Percentiles rank a stretch among this genome's conserved stretches.
Conservation (phyloP, 1,140 invertebrate genomes). For the Lasioglossum albipes region DNA sequence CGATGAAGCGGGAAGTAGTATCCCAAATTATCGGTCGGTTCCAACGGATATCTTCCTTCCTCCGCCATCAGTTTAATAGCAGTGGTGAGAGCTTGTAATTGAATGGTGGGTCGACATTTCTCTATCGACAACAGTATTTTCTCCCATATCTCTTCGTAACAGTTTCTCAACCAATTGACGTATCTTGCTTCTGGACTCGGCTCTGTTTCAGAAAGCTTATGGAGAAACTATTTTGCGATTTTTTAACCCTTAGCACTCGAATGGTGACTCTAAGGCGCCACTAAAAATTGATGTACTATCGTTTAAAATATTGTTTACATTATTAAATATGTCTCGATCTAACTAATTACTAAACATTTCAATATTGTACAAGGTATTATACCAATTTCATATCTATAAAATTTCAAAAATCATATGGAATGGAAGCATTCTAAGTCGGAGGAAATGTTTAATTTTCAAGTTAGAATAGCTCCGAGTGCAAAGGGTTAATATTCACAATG, state of each 20-base stretch:
- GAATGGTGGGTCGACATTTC: conserved; percentile 78
- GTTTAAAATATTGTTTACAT: too few relatives aligned
- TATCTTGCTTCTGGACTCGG: conserved; percentile 82
- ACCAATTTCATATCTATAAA: too few relatives aligned
- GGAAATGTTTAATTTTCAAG: too few relatives aligned
- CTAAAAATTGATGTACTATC: too few relatives aligned
- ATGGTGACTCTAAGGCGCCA: too few relatives aligned
- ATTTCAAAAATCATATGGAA: too few relatives aligned
- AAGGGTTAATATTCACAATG: background rate
- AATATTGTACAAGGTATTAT: too few relatives aligned
- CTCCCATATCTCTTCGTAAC: conserved; percentile 82
- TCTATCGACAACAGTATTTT: conserved; percentile 81
- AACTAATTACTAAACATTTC: too few relatives aligned
- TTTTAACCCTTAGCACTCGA: background rate
- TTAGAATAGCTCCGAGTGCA: too few relatives aligned
- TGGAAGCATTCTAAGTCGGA: too few relatives aligned
- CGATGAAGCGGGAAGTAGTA: conserved; percentile 83
- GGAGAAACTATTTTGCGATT: conserved; percentile 13
- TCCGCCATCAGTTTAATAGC: conserved; percentile 84
- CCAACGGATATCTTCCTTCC: conserved; percentile 84
- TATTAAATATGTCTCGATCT: too few relatives aligned
- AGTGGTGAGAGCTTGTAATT: conserved; percentile 84
- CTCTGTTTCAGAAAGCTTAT: conserved; percentile 71
- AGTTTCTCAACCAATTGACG: conserved; percentile 82
- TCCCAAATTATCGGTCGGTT: conserved; percentile 75